phyloP scores from a whole-genome alignment of 2,888 invertebrate species.

The Troides oblongomaculatus region DNA sequence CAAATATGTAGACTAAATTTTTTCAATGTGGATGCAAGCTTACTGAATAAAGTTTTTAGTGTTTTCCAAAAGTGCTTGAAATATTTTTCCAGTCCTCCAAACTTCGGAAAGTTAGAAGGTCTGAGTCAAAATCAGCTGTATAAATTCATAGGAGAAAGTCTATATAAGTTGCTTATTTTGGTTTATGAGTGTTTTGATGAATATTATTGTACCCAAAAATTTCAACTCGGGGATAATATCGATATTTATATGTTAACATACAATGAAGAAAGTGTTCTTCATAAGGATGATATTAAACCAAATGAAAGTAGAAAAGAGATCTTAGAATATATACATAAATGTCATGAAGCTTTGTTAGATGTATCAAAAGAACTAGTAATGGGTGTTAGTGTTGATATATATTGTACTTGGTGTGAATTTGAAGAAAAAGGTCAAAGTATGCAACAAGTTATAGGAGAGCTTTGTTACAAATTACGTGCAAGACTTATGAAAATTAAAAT shows the following conservation, averaged over 20 bases:
- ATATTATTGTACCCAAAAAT: slow-evolving; percentile 45
- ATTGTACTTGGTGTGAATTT: slow-evolving; percentile 73
- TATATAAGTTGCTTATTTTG: slow-evolving; percentile 47
- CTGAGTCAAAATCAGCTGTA: slow-evolving; percentile 54
- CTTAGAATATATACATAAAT: slow-evolving; percentile 50
- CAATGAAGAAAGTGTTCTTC: slow-evolving; percentile 41
- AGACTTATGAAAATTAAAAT: slow-evolving; percentile 42
- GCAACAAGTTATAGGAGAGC: slow-evolving; percentile 64
- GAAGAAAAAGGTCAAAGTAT: slow-evolving; percentile 57
- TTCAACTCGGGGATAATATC: slow-evolving; percentile 40
- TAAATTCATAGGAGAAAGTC: slow-evolving; percentile 54
- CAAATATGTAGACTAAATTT: slow-evolving; percentile 57
- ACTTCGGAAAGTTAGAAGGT: slow-evolving; percentile 47
- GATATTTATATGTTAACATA: slow-evolving; percentile 55
- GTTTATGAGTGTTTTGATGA: slow-evolving; percentile 48
- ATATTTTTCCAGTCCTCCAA: slow-evolving; percentile 59
- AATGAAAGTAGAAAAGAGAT: slow-evolving; percentile 48
- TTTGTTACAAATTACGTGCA: slow-evolving; percentile 53
- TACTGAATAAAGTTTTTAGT: slow-evolving; percentile 42
- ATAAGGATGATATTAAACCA: slow-evolving; percentile 39
- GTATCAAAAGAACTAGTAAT: slow-evolving; percentile 58
- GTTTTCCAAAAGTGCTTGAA: slow-evolving; percentile 56
- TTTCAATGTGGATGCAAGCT: slow-evolving; percentile 45
- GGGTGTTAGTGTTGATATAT: slow-evolving; percentile 67
- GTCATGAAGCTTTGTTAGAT: slow-evolving; percentile 54